Evolutionary conservation across 2,888 invertebrate species (phyloP).

Genomic region (Axea sp.): DNA sequence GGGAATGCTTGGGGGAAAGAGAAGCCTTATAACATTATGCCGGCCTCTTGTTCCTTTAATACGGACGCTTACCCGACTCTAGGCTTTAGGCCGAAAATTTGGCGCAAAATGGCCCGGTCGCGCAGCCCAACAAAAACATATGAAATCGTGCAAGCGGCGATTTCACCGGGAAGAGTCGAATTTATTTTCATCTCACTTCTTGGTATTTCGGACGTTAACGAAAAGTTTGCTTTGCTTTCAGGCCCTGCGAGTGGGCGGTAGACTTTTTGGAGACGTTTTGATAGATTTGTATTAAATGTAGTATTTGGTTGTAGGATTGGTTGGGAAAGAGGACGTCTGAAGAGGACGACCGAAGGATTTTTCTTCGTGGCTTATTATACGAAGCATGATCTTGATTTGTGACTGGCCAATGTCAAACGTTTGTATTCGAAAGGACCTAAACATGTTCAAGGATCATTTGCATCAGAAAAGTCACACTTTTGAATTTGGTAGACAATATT

Average conservation of each 20-base stretch:
- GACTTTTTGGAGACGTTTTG: constrained; percentile 7
- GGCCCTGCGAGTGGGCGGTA: not conserved
- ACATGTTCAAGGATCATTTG: too few species aligned
- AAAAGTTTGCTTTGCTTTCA: constrained; percentile 1
- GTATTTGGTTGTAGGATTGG: too few species aligned
- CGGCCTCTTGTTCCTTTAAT: not conserved
- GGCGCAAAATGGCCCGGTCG: constrained; percentile 7
- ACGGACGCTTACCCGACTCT: constrained; percentile 7
- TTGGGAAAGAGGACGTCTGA: too few species aligned
- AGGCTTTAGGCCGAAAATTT: constrained; percentile 14
- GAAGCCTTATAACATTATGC: constrained; percentile 26
- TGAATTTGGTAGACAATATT: too few species aligned
- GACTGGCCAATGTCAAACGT: too few species aligned
- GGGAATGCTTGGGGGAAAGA: constrained; percentile 27
- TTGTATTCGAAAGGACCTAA: too few species aligned
- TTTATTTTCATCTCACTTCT: constrained; percentile 10
- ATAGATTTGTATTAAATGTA: too few species aligned
- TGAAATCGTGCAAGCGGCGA: not conserved
- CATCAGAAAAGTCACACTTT: too few species aligned
- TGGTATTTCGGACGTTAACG: constrained; percentile 10
- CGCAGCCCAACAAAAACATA: not conserved
- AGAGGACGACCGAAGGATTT: too few species aligned
- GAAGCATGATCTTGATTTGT: too few species aligned
- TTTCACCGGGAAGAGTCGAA: not conserved
- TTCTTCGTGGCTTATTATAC: too few species aligned